Percentiles rank a stretch among this genome's conserved stretches.
Conservation (phyloP, 2,113 vertebrate genomes). For the Sciurus niger region DNA sequence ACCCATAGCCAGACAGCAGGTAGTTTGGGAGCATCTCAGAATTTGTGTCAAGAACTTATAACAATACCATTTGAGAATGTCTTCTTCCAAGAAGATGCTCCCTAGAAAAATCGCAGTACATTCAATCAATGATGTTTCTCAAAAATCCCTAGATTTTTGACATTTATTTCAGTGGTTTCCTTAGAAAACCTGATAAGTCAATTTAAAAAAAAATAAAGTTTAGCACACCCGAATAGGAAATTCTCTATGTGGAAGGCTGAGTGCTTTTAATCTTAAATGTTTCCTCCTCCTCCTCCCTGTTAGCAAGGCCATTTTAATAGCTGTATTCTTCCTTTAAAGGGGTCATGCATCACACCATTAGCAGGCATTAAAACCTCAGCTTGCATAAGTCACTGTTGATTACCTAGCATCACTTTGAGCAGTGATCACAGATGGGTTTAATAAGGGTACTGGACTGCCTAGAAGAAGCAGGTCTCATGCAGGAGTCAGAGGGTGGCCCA, state of each 20-base stretch:
- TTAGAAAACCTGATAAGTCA: background rate
- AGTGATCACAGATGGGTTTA: background rate
- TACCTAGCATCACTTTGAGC: background rate
- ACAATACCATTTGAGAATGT: background rate
- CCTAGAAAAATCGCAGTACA: background rate
- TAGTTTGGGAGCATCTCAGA: constrained; percentile 34
- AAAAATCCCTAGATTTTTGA: constrained; percentile 7
- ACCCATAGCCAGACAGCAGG: background rate
- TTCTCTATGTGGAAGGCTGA: background rate
- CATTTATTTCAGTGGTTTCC: background rate
- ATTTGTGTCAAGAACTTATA: constrained; percentile 22
- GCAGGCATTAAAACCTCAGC: background rate
- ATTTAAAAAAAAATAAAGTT: background rate
- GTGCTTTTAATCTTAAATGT: background rate
- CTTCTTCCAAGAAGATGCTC: constrained; percentile 17
- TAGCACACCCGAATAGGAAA: background rate
- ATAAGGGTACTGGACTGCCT: background rate
- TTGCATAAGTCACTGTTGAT: background rate
- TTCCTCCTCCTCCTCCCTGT: too few species aligned
- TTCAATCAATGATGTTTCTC: background rate
- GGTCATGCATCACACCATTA: background rate
- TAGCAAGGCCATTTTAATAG: background rate
- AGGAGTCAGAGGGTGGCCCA: accelerated
- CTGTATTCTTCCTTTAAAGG: background rate
- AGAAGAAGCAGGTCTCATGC: background rate